Conservation (phyloP, 2,797 vertebrate genomes). For the Pangasius mekongensis region DNA sequence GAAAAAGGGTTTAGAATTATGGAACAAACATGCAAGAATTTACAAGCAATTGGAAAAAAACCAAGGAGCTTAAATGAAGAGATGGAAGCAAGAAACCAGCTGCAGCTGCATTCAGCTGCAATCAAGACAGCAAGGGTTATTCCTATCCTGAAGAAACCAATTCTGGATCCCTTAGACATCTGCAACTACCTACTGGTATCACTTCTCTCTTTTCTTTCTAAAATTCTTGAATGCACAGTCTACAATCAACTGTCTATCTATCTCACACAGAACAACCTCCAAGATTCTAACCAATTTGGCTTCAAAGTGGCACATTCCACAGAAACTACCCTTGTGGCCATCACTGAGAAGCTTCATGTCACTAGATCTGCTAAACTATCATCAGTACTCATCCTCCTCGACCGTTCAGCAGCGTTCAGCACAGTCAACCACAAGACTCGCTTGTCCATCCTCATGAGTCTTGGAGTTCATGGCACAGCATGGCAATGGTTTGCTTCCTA, state of each 20-base stretch:
- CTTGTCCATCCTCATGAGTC: too few species aligned
- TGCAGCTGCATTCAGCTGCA: neutral
- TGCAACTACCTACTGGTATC: neutral
- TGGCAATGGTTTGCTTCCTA: too few species aligned
- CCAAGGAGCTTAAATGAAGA: neutral
- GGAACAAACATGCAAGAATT: too few species aligned
- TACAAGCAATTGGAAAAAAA: too few species aligned
- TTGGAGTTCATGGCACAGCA: too few species aligned
- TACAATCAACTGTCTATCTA: neutral
- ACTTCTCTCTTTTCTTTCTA: too few species aligned
- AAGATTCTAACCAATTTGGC: neutral
- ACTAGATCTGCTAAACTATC: neutral
- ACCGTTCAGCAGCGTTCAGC: too few species aligned
- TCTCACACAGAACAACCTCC: neutral
- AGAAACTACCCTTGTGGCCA: neutral
- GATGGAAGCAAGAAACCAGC: neutral
- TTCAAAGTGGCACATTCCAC: neutral
- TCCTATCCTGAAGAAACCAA: neutral
- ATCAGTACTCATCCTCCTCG: neutral
- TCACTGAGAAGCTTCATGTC: neutral
- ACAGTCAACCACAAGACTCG: too few species aligned
- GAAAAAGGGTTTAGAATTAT: too few species aligned
- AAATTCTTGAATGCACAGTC: too few species aligned
- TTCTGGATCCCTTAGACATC: neutral
- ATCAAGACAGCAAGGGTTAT: too few species aligned